These are phyloP conservation scores for Drosophila pandora DNA, from an alignment of 1,140 invertebrate species.

Conservation along the genomic window DNA sequence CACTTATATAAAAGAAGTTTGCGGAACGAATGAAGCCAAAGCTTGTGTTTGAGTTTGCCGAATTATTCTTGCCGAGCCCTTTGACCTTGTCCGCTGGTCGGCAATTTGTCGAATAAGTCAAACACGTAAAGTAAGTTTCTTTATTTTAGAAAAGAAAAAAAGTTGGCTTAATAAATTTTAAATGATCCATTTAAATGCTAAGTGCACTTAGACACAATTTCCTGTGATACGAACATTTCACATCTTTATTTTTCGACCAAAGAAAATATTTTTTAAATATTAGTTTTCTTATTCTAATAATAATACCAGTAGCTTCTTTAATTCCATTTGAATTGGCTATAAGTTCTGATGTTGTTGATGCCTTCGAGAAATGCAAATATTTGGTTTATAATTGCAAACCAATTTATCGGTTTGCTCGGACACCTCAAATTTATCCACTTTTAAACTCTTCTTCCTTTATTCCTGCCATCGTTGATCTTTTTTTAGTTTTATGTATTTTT, in stretches of 20 bases:
- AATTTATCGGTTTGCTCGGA: conserved; percentile 47
- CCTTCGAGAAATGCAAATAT: conserved; percentile 46
- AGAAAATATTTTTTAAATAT: not conserved
- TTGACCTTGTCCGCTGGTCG: conserved; percentile 22
- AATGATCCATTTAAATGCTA: not conserved
- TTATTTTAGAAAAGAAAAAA: not conserved
- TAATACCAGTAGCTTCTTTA: conserved; percentile 27
- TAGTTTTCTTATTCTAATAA: conserved; percentile 12
- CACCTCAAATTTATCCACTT: conserved; percentile 44
- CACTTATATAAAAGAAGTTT: conserved; percentile 1
- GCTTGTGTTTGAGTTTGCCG: conserved; percentile 25
- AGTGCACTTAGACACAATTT: not conserved
- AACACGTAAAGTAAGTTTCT: not conserved
- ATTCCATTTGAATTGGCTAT: conserved; percentile 43
- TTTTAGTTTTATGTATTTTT: conserved; percentile 14
- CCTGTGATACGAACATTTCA: not conserved
- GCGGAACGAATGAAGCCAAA: conserved; percentile 4
- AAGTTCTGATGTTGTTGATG: conserved; percentile 13
- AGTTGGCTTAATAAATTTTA: not conserved
- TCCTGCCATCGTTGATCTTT: not conserved
- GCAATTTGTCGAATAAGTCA: not conserved
- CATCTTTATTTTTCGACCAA: not conserved
- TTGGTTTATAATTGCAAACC: conserved; percentile 53
- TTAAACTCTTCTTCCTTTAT: conserved; percentile 13
- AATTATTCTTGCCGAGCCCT: not conserved